Conservation (phyloP, 1,140 invertebrate genomes). For the Orchestia grillus region DNA sequence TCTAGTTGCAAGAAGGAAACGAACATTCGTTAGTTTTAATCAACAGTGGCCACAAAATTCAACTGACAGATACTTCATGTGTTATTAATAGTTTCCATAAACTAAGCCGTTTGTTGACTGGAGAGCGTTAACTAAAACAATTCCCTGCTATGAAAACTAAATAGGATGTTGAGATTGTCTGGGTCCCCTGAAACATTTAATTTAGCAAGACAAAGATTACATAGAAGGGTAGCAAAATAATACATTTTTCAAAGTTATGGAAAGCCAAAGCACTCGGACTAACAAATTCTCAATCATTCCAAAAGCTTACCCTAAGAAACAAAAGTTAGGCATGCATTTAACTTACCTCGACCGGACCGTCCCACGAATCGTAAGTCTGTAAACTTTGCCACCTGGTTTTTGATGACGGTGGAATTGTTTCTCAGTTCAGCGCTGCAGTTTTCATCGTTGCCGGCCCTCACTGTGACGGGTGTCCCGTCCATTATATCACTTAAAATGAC, state of each 20-base stretch:
- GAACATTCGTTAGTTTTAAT: too few species aligned
- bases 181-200: not conserved
- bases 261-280: not conserved
- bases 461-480: constrained; percentile 94
- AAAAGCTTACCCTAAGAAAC: not conserved
- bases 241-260: not conserved
- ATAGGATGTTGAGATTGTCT: not conserved
- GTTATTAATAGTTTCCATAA: not conserved
- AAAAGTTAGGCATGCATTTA: not conserved
- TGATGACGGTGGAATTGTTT: constrained; percentile 94
- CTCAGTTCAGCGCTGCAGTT: constrained; percentile 95
- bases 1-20: not conserved
- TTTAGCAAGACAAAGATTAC: too few species aligned
- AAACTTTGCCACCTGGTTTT: constrained; percentile 97
- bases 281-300: not conserved
- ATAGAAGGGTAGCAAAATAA: not conserved
- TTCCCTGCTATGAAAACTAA: not conserved
- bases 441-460: constrained; percentile 96
- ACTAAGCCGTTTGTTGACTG: not conserved
- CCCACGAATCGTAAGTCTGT: constrained; percentile 98
- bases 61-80: not conserved
- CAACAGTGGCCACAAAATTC: not conserved
- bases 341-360: constrained; percentile 93
- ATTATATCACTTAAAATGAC: constrained; percentile 92
- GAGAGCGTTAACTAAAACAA: not conserved